phyloP scores from a whole-genome alignment of 2,888 invertebrate genomes.

The Patella pellucida region DNA sequence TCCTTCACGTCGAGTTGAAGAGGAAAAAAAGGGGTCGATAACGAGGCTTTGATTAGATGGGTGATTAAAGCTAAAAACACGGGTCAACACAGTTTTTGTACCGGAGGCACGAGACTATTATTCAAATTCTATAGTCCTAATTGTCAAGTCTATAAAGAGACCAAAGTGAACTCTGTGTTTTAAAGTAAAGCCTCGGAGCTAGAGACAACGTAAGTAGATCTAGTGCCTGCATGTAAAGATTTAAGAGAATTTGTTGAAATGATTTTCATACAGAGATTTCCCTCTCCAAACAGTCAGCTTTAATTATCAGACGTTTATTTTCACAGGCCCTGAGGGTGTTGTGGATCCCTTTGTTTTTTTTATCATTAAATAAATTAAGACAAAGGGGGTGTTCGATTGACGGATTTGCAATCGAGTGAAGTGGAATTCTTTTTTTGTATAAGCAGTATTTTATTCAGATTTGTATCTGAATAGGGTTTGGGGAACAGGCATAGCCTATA shows the following conservation, averaged over 20 bases:
- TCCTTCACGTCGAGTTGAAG: not conserved
- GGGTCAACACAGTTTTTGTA: not conserved
- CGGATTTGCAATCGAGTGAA: too few species aligned
- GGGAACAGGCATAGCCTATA: too few species aligned
- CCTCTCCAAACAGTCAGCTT: too few species aligned
- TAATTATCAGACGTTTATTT: too few species aligned
- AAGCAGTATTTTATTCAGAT: too few species aligned
- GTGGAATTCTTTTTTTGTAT: too few species aligned
- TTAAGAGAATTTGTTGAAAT: not conserved
- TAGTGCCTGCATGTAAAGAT: not conserved
- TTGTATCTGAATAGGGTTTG: too few species aligned
- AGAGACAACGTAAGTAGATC: not conserved
- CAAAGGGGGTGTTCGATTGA: too few species aligned
- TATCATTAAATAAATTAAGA: too few species aligned
- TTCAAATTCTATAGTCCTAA: not conserved
- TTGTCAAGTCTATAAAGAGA: not conserved
- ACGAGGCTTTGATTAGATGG: conserved; percentile 1
- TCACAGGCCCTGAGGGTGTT: too few species aligned
- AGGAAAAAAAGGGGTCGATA: not conserved
- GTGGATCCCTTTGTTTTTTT: too few species aligned
- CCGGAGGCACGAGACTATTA: not conserved
- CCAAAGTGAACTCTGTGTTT: not conserved
- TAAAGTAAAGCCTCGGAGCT: not conserved
- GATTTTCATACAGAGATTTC: too few species aligned
- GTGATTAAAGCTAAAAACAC: not conserved